Base-by-base conservation (phyloP, 2,888 invertebrate species). In the Junonia oenone region DNA sequence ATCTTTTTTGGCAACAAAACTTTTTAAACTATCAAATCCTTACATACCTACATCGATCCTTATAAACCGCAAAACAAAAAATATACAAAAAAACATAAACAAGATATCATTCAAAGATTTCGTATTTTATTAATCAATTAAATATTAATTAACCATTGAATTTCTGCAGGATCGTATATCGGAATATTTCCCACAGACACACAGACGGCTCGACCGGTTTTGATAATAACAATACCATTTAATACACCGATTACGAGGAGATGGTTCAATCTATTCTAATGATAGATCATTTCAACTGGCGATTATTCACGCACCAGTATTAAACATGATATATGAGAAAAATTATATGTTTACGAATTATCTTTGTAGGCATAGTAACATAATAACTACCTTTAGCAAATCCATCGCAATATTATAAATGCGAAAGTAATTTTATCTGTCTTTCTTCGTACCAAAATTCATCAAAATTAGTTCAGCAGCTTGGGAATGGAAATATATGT, bases 291-390 rank as follows among this genome's bases (percentile, higher is more conserved):
- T 38, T 52, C 9, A 6, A 4, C 13, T 35, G 37, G 37, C 38
- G 29, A 53, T 53, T 53, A 11, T 47, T 11, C 53, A 47, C 45
- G 47, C 38, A 38, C 19, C 38, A 53, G 31, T 53, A 53, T 47
- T 29, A 53, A 31, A 22, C 37, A 22, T 53, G 5, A 53, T 38
- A 22, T 6, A 53, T 40, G 11, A 15, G 8, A 19, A 6, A 9
- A 8, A 38, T 19, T 11, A 47, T 46, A 40, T 29, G 27, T 38
- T 29, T 17, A 3, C 6, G 11, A 29, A 8, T 5, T 2, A 1
- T 11, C 11, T 2, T 29, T 29, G 11, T 2, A 2, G 29, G 29
- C 29, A 11, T 29, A 8, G 11, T 29, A 29, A 29, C 11, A 11
- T 8, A 29, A 29, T 0, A 6, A 11, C 8, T 29, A n/a, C n/a